A percentile compares a stretch with the other conserved stretches of the same genome.
These are phyloP conservation scores for Ophion ventricosus DNA, from an alignment of 2,888 invertebrate species.

Conservation along the genomic window DNA sequence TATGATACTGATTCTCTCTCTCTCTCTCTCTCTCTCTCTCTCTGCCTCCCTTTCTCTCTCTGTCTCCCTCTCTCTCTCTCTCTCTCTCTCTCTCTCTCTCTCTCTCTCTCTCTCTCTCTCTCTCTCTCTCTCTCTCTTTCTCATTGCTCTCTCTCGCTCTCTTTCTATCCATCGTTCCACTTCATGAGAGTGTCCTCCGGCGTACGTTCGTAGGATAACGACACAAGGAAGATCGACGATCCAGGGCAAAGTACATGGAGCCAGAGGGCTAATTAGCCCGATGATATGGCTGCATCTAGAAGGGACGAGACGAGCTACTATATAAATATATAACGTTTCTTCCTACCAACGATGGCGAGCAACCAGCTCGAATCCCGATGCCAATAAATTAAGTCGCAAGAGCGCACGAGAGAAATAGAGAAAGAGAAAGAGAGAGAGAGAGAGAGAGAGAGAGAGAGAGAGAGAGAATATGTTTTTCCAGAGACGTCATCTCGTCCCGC, in stretches of 20 bases:
- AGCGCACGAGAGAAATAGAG: not conserved
- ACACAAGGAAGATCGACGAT: constrained; percentile 31
- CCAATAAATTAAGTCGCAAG: constrained; percentile 44
- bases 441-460: not conserved
- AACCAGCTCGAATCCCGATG: constrained; percentile 35
- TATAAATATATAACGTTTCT: constrained; percentile 61
- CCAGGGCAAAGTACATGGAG: constrained; percentile 66
- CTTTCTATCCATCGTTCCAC: not conserved
- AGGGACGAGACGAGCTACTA: constrained; percentile 25
- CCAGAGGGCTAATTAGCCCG: constrained; percentile 69
- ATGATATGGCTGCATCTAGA: constrained; percentile 35
- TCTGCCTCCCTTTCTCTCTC: not conserved
- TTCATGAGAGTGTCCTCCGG: constrained; percentile 10
- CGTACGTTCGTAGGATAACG: constrained; percentile 10
- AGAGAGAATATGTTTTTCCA: not conserved
- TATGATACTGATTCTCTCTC: not conserved
- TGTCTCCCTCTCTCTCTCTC: not conserved
- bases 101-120: not conserved
- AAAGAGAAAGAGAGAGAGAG: not conserved
- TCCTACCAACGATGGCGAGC: constrained; percentile 20
- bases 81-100: not conserved
- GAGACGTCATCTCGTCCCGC: not conserved
- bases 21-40: not conserved
- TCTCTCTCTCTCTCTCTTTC: not conserved
- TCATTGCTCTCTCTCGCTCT: not conserved